Conservation (phyloP, 2,888 invertebrate species). For the Caenorhabditis doughertyi region DNA sequence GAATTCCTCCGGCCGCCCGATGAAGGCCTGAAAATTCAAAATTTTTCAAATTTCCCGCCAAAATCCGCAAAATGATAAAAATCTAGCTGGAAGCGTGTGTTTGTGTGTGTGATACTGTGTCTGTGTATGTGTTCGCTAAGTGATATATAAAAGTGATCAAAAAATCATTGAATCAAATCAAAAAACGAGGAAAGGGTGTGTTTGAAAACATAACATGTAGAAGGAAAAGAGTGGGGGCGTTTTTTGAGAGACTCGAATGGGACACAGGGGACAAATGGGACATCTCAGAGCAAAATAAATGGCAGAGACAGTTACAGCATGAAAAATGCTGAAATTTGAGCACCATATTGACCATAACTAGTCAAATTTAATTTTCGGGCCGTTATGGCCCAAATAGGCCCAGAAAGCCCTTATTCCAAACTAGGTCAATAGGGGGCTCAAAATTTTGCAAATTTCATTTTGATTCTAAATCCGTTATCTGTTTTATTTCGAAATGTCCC, state of each 20-base stretch:
- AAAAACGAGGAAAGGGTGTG: constrained; percentile 33
- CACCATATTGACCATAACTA: neutral
- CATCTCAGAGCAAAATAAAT: neutral
- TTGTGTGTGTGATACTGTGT: neutral
- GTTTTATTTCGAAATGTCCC: neutral
- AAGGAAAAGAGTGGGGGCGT: constrained; percentile 5
- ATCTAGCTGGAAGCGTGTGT: constrained; percentile 42
- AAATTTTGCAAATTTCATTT: neutral
- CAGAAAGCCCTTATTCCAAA: neutral
- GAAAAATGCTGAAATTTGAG: neutral
- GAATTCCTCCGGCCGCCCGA: constrained; percentile 74
- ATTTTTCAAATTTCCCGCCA: neutral
- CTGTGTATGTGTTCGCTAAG: neutral
- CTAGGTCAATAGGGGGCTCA: neutral
- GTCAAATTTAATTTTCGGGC: neutral
- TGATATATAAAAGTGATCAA: neutral
- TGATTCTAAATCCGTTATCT: no score
- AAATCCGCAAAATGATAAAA: constrained; percentile 9
- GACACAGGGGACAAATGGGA: neutral
- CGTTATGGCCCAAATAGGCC: no score
- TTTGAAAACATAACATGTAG: constrained; percentile 43
- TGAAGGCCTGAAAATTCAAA: constrained; percentile 70
- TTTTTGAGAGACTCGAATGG: neutral
- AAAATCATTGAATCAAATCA: neutral
- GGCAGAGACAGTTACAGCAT: neutral